phyloP scores from a whole-genome alignment of 92 coral and sea anemone genomes.

The Micromussa lordhowensis region DNA sequence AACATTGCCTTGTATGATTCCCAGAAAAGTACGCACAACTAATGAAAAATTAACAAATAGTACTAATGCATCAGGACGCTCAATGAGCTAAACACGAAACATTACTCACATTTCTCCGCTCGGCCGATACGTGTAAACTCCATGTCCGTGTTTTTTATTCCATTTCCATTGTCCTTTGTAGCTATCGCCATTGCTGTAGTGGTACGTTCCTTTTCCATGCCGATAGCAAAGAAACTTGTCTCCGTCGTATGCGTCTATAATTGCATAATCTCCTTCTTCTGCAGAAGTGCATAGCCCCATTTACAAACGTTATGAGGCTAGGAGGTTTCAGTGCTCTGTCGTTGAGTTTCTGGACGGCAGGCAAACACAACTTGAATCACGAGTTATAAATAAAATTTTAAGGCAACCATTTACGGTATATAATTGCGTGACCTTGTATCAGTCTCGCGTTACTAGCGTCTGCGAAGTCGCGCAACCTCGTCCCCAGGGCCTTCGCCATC shows the following conservation, averaged over 20 bases:
- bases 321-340: background rate
- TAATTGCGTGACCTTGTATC: no score
- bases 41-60: no score
- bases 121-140: constrained; percentile 56
- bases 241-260: constrained; percentile 57
- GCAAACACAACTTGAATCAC: no score
- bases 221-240: constrained; percentile 58
- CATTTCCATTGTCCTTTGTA: constrained; percentile 88
- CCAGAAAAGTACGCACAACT: no score
- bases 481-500: no score
- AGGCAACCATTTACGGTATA: no score
- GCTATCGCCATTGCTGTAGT: constrained; percentile 76
- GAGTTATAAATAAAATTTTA: no score
- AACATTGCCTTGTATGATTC: no score
- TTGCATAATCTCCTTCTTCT: constrained; percentile 56
- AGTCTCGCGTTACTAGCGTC: no score
- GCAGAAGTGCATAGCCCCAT: constrained; percentile 73
- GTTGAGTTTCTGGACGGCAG: no score
- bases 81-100: background rate
- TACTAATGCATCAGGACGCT: background rate
- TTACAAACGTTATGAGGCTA: background rate
- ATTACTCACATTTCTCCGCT: constrained; percentile 67
- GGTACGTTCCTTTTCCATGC: constrained; percentile 83
- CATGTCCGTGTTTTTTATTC: constrained; percentile 84
- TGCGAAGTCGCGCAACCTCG: no score